Base-by-base conservation (phyloP, 1,140 invertebrate species). In the Oncopodura yosiiana region DNA sequence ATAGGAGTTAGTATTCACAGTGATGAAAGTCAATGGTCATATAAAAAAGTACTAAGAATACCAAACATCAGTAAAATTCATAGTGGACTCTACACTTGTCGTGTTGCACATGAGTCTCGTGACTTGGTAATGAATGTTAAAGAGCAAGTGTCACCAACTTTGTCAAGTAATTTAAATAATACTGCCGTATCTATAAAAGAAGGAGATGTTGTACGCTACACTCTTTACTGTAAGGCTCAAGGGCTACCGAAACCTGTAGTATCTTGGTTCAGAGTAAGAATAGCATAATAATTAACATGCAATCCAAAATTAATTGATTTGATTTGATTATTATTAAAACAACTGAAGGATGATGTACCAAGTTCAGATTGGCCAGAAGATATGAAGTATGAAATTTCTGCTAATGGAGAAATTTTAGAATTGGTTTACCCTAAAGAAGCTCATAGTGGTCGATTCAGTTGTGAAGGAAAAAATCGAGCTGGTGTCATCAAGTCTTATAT, bases 401-500 rank as follows among this genome's bases (percentile, higher is more conserved):
- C 14, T 3, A 18, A 52, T 56, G 37, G 11, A 12, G 42, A 41
- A 21, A 19, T 9, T 1, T 12, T 41, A 27, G n/a, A 48, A 46
- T 38, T 50, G 37, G 63, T 58, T 46, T 34, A 67, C 42, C 60
- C 65, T 37, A 65, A 69, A 63, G 34, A 37, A 39, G 8, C n/a
- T 68, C 67, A n/a, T 29, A 29, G n/a, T n/a, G n/a, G n/a, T n/a
- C n/a, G n/a, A 3, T 59, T 59, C 3, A 53, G 79, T 72, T 74
- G 69, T 64, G 70, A 81, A 58, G 71, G 75, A 48, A 77, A 77
- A 30, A 74, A 81, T 45, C 74, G 74, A 36, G 78, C 79, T 24
- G 84, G 83, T 12, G 67, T 87, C 30, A 72, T 77, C 55, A 78
- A n/a, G n/a, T n/a, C n/a, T n/a, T n/a, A n/a, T n/a, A n/a, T n/a